phyloP scores from a whole-genome alignment of 2,888 invertebrate species.

The Leucophenga montana region DNA sequence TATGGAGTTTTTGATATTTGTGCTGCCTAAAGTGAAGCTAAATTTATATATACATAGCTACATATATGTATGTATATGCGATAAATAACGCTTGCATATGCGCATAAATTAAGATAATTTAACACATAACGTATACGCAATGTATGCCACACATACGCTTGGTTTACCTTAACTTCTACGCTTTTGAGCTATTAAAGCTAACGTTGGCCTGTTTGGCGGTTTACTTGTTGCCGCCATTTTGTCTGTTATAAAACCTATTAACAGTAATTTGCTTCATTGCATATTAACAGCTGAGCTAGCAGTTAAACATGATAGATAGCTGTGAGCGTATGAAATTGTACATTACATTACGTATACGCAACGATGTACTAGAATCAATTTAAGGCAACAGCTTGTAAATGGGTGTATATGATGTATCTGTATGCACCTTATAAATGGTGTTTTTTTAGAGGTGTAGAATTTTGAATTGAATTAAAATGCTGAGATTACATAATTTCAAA shows the following conservation, averaged over 20 bases:
- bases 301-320: conserved; percentile 34
- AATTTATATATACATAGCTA: neutral
- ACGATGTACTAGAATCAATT: conserved; percentile 32
- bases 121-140: conserved; percentile 41
- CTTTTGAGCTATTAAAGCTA: too few relatives aligned
- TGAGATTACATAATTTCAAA: too few relatives aligned
- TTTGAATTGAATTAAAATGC: too few relatives aligned
- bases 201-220: too few relatives aligned
- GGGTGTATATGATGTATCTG: conserved; percentile 5
- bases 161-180: too few relatives aligned
- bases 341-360: too few relatives aligned
- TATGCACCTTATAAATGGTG: too few relatives aligned
- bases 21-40: too few relatives aligned
- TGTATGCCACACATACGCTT: neutral
- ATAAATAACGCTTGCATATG: neutral
- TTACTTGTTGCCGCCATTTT: too few relatives aligned
- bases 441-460: too few relatives aligned
- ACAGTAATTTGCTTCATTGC: conserved; percentile 49
- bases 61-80: neutral
- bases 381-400: conserved; percentile 44
- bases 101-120: conserved; percentile 8
- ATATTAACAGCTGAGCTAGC: conserved; percentile 46
- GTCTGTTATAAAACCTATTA: conserved; percentile 35
- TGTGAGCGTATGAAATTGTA: too few relatives aligned
- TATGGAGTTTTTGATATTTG: too few relatives aligned